Percentiles rank a stretch among this genome's conserved stretches.
Conservation (phyloP, 2,797 vertebrate genomes). For the Paedocypris micromegethes region DNA sequence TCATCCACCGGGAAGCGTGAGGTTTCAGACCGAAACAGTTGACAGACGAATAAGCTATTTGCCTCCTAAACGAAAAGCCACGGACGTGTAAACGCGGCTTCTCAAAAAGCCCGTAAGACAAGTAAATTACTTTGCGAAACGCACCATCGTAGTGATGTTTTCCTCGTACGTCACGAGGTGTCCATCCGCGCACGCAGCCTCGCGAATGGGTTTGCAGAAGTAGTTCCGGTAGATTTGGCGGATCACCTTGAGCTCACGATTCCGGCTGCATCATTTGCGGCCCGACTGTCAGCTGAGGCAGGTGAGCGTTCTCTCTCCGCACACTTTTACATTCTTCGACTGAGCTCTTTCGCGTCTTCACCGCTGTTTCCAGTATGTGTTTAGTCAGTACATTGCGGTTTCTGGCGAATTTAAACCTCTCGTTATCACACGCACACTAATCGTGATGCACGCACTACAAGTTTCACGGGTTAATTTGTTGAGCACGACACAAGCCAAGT, state of each 20-base stretch:
- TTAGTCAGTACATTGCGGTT: too few species aligned
- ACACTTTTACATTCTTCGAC: too few species aligned
- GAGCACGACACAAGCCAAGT: too few species aligned
- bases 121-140: not conserved
- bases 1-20: slow-evolving; percentile 40
- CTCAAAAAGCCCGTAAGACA: too few species aligned
- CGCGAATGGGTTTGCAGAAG: slow-evolving; percentile 56
- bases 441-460: too few species aligned
- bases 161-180: not conserved
- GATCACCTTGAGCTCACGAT: slow-evolving; percentile 67
- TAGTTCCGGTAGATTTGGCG: slow-evolving; percentile 56
- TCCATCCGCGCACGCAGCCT: slow-evolving; percentile 59
- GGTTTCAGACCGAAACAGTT: not conserved
- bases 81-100: too few species aligned
- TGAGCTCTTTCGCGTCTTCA: not conserved
- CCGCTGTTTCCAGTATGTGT: too few species aligned
- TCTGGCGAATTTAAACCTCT: too few species aligned
- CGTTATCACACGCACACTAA: too few species aligned
- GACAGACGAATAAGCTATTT: rapidly evolving
- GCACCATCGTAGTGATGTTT: not conserved
- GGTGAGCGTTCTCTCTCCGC: slow-evolving; percentile 48
- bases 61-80: not conserved
- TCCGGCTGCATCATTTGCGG: slow-evolving; percentile 42
- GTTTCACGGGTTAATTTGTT: too few species aligned
- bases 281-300: slow-evolving; percentile 18